phyloP scores from a whole-genome alignment of 2,888 invertebrate species.

The Agrilus mali region DNA sequence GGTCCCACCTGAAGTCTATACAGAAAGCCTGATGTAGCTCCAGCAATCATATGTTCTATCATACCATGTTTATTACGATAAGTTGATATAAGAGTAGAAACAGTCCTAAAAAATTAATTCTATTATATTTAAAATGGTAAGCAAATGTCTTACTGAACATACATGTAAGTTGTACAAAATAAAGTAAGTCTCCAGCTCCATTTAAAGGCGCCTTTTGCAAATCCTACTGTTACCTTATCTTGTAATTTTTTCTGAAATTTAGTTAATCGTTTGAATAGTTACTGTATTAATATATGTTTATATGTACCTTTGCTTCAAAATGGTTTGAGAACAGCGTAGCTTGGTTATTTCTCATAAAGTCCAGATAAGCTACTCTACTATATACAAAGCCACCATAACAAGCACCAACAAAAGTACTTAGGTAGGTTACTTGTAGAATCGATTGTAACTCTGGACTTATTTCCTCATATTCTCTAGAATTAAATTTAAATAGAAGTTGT shows the following conservation, averaged over 20 bases:
- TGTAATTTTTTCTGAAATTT: conserved; percentile 52
- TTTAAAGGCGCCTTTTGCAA: conserved; percentile 57
- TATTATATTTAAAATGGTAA: background rate
- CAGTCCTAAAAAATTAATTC: conserved; percentile 39
- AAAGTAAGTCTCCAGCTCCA: conserved; percentile 57
- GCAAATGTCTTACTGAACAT: conserved; percentile 19
- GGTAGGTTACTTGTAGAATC: conserved; percentile 43
- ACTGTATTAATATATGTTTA: conserved; percentile 31
- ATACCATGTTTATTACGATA: conserved; percentile 56
- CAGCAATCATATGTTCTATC: conserved; percentile 53
- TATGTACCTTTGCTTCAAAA: conserved; percentile 52
- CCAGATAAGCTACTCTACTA: conserved; percentile 46
- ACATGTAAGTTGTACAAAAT: conserved; percentile 61
- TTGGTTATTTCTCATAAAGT: conserved; percentile 62
- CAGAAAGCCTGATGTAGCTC: conserved; percentile 48
- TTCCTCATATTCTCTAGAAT: conserved; percentile 52
- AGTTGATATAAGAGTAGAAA: conserved; percentile 49
- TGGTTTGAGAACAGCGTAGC: conserved; percentile 55
- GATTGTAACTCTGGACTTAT: conserved; percentile 48
- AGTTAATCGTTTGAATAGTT: conserved; percentile 6
- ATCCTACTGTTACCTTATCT: conserved; percentile 52
- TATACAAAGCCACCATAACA: conserved; percentile 50
- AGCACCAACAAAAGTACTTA: conserved; percentile 50
- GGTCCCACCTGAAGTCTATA: conserved; percentile 59
- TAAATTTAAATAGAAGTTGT: background rate